Evolutionary conservation across 30 jellyfish, hydroid and myxozoan genomes (phyloP).

Genomic region (Cassiopea andromeda): DNA sequence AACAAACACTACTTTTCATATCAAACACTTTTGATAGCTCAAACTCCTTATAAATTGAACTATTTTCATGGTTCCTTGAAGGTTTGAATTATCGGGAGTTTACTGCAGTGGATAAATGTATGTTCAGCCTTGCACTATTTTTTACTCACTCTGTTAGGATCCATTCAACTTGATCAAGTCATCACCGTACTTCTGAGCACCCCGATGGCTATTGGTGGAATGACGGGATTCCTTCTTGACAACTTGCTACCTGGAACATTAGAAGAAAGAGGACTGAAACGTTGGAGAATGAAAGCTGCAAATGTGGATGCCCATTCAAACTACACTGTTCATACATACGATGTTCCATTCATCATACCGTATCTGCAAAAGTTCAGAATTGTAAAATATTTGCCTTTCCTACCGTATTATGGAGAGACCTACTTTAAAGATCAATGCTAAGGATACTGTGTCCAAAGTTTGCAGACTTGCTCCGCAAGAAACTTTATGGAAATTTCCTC

Average conservation of each 20-base stretch:
- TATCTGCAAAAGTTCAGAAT: slow-evolving; percentile 37
- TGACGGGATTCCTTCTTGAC: slow-evolving; percentile 83
- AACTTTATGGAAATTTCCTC: no score
- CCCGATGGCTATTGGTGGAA: slow-evolving; percentile 94
- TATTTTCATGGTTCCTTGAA: no score
- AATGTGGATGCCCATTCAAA: background rate
- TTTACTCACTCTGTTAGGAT: slow-evolving; percentile 29
- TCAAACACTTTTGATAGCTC: no score
- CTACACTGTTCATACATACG: slow-evolving; percentile 71
- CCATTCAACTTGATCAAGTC: slow-evolving; percentile 71
- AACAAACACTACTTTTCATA: no score
- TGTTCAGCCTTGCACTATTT: no score
- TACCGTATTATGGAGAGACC: slow-evolving; percentile 74
- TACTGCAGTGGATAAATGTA: no score
- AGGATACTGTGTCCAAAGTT: no score
- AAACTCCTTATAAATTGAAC: no score
- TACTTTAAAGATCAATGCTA: no score
- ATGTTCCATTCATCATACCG: slow-evolving; percentile 74
- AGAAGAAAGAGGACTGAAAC: slow-evolving; percentile 81
- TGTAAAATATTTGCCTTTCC: slow-evolving; percentile 78
- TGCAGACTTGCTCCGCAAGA: no score
- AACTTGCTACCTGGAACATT: slow-evolving; percentile 89
- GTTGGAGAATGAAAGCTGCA: slow-evolving; percentile 58
- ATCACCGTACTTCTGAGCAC: slow-evolving; percentile 81
- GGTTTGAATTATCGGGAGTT: no score